These are phyloP conservation scores for Urocitellus parryii DNA, from an alignment of 2,113 vertebrate species.

Conservation along the genomic window DNA sequence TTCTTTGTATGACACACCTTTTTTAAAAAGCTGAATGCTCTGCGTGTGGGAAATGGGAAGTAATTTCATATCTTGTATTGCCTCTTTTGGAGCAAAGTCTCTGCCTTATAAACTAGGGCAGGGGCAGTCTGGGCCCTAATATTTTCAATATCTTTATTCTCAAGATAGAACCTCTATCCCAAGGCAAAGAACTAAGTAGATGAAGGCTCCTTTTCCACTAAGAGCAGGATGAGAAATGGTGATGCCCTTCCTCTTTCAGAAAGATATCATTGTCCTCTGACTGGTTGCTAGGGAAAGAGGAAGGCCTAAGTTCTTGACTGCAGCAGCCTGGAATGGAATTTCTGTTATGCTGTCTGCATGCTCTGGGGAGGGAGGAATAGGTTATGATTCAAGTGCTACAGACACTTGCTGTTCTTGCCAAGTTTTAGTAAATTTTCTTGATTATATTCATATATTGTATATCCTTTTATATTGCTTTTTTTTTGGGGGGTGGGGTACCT, in stretches of 20 bases:
- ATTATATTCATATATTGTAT: neutral
- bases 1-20: neutral
- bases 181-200: too few species aligned
- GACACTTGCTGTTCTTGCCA: neutral
- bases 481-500: too few species aligned
- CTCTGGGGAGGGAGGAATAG: neutral
- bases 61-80: neutral
- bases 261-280: neutral
- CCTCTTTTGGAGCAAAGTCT: neutral
- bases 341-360: neutral
- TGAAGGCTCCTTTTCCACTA: too few species aligned
- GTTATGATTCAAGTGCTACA: neutral
- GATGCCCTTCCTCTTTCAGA: neutral
- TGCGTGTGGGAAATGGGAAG: too few species aligned
- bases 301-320: neutral
- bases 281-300: neutral
- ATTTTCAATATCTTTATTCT: too few species aligned
- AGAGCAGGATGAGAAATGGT: neutral
- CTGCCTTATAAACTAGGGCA: neutral
- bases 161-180: too few species aligned
- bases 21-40: neutral
- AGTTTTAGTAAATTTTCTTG: neutral
- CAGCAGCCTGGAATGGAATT: neutral
- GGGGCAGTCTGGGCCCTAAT: neutral
- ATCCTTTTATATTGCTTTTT: neutral